These are phyloP conservation scores for Phallusia fumigata DNA, from an alignment of 23 tunicate species.

Conservation along the genomic window DNA sequence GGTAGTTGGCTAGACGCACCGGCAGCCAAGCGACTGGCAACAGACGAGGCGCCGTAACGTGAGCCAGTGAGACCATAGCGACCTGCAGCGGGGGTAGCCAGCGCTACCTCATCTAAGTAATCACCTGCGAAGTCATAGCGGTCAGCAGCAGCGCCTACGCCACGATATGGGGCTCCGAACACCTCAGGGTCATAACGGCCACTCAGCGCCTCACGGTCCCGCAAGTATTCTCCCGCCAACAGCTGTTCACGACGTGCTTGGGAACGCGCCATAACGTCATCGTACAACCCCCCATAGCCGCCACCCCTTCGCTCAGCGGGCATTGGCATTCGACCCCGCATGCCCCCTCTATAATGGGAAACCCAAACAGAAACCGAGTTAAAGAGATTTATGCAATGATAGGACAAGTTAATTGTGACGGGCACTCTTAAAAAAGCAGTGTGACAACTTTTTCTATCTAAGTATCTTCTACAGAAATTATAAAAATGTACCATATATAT, in stretches of 20 bases:
- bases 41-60: slow-evolving; percentile 16
- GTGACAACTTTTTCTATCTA: too few species aligned
- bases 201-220: slow-evolving; percentile 80
- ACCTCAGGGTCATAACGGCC: slow-evolving; percentile 56
- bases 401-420: too few species aligned
- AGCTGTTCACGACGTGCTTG: slow-evolving; percentile 25
- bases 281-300: slow-evolving; percentile 20
- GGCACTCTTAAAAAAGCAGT: too few species aligned
- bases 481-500: too few species aligned
- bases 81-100: neutral
- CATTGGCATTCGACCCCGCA: slow-evolving; percentile 46
- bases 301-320: slow-evolving; percentile 20
- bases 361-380: slow-evolving; percentile 5
- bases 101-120: slow-evolving; percentile 12
- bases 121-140: slow-evolving; percentile 30
- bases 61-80: slow-evolving; percentile 19
- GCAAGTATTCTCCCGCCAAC: slow-evolving; percentile 58
- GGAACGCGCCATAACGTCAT: slow-evolving; percentile 24
- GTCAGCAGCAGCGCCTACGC: slow-evolving; percentile 20
- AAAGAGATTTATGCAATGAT: neutral
- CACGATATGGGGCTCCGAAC: slow-evolving; percentile 19
- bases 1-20: neutral
- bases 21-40: neutral
- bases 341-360: slow-evolving; percentile 24
- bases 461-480: too few species aligned